Evolutionary conservation across 2,888 invertebrate species (phyloP), one percentile per base, ranked within the genome.

Genomic region (Tachina fera): DNA sequence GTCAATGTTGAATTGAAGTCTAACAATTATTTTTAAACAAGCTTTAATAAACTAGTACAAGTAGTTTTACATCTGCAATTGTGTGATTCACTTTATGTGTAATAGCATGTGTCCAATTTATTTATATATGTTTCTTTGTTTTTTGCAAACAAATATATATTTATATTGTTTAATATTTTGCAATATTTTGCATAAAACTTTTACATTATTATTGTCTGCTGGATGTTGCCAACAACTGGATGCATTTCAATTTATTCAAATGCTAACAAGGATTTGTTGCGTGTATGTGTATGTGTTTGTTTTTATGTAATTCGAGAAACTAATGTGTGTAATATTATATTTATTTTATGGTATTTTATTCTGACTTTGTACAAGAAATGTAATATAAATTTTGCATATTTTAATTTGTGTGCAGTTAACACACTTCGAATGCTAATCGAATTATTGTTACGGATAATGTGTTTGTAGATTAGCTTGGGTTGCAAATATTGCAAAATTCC

Each of bases 181-280:
- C 78, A 78, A 82, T 75, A 85, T 85, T 82, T 82, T 75, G 75
- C 78, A 85, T 79, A 79, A 71, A 82, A 65, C 60, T 75, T 85
- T 65, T n/a, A 56, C 68, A 41, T 78, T 78, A 70, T 63, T 76
- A 19, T 31, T 31, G 31, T 31, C 53, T 76, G 47, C 11, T 51
- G 22, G 16, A 43, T 71, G 65, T 84, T 58, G 71, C 51, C 76
- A 53, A 56, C 58, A 74, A 74, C 19, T 68, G 71, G 39, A 39
- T 71, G 47, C 67, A 86, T 75, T 75, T 60, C 74, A 63, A 78
- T 85, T 82, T 82, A 78, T 77, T 79, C 63, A 16, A 49, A 79
- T 76, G 58, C 31, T 45, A 53, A 81, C 47, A 68, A 58, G 47
- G 22, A 39, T 10, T 60, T 16, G 16, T 56, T 10, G 39, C 31